Percentiles rank a stretch among this genome's conserved stretches.
These are phyloP conservation scores for Spodoptera frugiperda DNA, from an alignment of 1,140 invertebrate genomes.

Conservation along the genomic window DNA sequence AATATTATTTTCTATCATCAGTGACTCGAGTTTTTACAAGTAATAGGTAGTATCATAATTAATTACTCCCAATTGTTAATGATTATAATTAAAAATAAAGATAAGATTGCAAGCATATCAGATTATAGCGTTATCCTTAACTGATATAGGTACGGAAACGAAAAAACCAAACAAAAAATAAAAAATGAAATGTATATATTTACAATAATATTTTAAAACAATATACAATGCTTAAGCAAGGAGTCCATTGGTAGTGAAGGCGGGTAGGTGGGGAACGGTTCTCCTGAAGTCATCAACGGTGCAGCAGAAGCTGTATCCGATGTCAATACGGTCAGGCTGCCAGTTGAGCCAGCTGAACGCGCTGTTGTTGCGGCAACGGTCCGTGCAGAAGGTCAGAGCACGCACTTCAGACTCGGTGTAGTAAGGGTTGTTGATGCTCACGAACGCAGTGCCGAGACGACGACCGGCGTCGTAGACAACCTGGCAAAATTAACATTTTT, in stretches of 20 bases:
- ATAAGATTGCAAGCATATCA: too few relatives aligned
- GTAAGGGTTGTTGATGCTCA: constrained; percentile 90
- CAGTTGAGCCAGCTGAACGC: constrained; percentile 86
- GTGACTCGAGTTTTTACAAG: too few relatives aligned
- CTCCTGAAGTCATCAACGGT: constrained; percentile 87
- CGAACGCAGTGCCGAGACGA: constrained; percentile 86
- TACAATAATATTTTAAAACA: too few relatives aligned
- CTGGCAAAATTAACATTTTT: constrained; percentile 61
- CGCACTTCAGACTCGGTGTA: constrained; percentile 71
- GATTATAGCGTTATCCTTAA: too few relatives aligned
- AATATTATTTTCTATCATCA: too few relatives aligned
- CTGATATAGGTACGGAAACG: too few relatives aligned
- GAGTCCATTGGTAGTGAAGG: constrained; percentile 77
- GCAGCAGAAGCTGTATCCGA: constrained; percentile 90
- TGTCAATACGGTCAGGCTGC: constrained; percentile 81
- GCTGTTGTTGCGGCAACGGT: constrained; percentile 84
- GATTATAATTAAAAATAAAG: too few relatives aligned
- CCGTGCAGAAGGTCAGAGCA: constrained; percentile 86
- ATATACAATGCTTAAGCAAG: constrained; percentile 59
- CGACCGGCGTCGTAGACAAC: constrained; percentile 86
- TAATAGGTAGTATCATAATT: too few relatives aligned
- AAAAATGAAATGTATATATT: too few relatives aligned
- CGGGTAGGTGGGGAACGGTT: constrained; percentile 84
- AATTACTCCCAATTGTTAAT: too few relatives aligned
- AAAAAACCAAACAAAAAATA: too few relatives aligned